Conservation (phyloP, 2,888 invertebrate genomes). For the Scaptomyza tumidula region DNA sequence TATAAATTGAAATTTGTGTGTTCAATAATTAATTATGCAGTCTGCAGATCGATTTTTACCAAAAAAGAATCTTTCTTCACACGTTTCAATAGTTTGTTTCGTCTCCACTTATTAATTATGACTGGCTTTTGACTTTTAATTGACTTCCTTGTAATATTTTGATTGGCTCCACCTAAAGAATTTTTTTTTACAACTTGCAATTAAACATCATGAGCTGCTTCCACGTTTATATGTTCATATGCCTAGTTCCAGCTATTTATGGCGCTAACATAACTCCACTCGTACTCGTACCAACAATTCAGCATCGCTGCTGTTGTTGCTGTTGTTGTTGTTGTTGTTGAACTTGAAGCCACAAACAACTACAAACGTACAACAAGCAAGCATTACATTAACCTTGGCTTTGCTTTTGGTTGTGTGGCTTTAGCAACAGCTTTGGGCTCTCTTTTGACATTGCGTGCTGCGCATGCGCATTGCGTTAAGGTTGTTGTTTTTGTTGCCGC, state of each 20-base stretch:
- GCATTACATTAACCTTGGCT: constrained; percentile 62
- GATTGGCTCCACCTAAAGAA: constrained; percentile 47
- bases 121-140: constrained; percentile 23
- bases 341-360: constrained; percentile 41
- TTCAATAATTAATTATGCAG: neutral
- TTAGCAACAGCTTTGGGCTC: constrained; percentile 34
- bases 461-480: constrained; percentile 71
- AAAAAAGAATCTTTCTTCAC: neutral
- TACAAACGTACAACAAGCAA: constrained; percentile 24
- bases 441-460: constrained; percentile 76
- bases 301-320: constrained; percentile 1
- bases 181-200: constrained; percentile 59
- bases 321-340: constrained; percentile 29
- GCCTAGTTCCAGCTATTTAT: constrained; percentile 54
- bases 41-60: neutral
- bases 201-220: constrained; percentile 42
- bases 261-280: constrained; percentile 57
- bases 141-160: constrained; percentile 41
- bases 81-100: constrained; percentile 5
- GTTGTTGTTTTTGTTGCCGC: constrained; percentile 30
- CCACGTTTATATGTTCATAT: constrained; percentile 28
- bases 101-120: constrained; percentile 21
- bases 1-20: neutral
- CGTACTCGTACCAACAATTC: constrained; percentile 10
- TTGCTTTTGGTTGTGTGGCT: constrained; percentile 50